phyloP scores from a whole-genome alignment of 2,113 vertebrate genomes.

The Callithrix jacchus region DNA sequence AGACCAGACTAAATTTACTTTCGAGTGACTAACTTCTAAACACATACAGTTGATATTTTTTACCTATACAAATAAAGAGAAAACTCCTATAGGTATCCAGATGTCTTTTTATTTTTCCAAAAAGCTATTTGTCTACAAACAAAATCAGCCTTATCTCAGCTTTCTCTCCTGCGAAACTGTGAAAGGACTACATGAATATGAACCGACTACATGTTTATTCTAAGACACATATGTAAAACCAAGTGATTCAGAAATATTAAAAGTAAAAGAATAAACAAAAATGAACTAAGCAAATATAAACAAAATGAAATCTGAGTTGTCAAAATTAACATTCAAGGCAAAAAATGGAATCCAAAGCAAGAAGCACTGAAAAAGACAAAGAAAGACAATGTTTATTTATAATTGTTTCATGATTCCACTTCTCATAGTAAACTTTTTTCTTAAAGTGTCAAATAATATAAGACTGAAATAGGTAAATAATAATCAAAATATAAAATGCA shows the following conservation, averaged over 20 bases:
- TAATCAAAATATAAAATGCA: background rate
- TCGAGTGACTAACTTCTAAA: background rate
- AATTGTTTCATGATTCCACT: background rate
- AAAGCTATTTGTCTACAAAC: background rate
- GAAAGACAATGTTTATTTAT: background rate
- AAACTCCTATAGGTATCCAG: background rate
- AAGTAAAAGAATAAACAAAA: background rate
- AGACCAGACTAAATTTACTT: background rate
- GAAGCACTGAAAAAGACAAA: background rate
- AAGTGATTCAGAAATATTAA: background rate
- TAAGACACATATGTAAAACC: background rate
- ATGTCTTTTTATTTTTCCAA: background rate
- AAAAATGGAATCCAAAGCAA: background rate
- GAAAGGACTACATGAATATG: background rate
- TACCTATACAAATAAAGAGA: background rate
- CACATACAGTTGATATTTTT: background rate
- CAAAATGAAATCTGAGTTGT: background rate
- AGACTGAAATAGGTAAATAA: background rate
- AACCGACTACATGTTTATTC: background rate
- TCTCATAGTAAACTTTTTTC: background rate
- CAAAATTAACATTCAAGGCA: conserved; percentile 10
- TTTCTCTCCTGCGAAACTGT: background rate
- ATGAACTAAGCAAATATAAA: background rate
- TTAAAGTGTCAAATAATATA: background rate
- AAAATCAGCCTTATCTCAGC: background rate